A percentile compares a stretch with the other conserved stretches of the same genome.
Evolutionary conservation across 2,113 vertebrate genomes (phyloP).

Genomic region (Hippocampus mohnikei): DNA sequence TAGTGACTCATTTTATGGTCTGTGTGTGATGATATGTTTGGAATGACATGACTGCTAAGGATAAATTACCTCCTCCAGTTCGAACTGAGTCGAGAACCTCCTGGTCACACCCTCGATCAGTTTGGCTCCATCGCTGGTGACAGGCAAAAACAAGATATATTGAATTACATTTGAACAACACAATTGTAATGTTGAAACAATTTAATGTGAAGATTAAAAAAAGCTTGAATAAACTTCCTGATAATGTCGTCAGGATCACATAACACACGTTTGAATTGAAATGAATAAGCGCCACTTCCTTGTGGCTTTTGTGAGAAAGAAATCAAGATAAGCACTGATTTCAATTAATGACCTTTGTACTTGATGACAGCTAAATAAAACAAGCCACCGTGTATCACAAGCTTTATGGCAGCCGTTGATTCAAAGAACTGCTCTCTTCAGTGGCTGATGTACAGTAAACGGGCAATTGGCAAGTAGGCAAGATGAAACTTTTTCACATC

Average conservation of each 20-base stretch:
- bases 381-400: conserved; percentile 8
- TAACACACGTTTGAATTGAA: neutral
- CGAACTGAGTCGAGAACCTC: conserved; percentile 79
- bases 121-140: conserved; percentile 49
- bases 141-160: conserved; percentile 10
- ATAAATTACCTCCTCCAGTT: conserved; percentile 81
- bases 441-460: conserved; percentile 1
- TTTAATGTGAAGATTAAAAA: neutral
- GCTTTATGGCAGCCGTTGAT: conserved; percentile 31
- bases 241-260: neutral
- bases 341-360: conserved; percentile 40
- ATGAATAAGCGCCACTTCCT: conserved; percentile 11
- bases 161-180: neutral
- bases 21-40: neutral
- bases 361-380: conserved; percentile 5
- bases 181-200: neutral
- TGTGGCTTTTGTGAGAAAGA: conserved; percentile 13
- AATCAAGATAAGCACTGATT: conserved; percentile 33
- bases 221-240: neutral
- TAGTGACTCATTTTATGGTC: neutral
- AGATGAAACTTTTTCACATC: too few species aligned
- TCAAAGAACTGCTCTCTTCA: conserved; percentile 1
- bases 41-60: neutral
- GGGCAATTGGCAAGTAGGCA: too few species aligned
- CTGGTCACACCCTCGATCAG: conserved; percentile 74